Evolutionary conservation across 2,888 invertebrate species (phyloP).

Genomic region (Spisula subtruncata): DNA sequence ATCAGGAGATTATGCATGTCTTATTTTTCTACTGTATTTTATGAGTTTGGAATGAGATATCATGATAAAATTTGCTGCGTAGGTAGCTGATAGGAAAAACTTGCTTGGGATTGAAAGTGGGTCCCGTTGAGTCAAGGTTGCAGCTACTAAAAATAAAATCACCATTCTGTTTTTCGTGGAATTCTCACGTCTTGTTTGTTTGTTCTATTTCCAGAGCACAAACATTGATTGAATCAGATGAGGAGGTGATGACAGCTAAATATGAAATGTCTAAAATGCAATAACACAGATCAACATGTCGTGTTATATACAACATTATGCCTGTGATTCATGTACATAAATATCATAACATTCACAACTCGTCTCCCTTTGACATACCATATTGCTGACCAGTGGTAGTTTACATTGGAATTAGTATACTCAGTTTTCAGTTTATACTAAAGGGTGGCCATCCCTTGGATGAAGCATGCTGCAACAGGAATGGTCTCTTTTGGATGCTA

Average conservation of each 20-base stretch:
- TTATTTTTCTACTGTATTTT: too few relatives aligned
- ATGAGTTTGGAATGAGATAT: too few relatives aligned
- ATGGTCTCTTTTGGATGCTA: too few relatives aligned
- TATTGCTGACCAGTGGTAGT: background rate
- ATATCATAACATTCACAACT: slow-evolving; percentile 31
- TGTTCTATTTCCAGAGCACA: slow-evolving; percentile 79
- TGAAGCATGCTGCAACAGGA: background rate
- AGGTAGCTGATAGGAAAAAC: too few relatives aligned
- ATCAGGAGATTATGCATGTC: too few relatives aligned
- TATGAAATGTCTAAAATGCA: slow-evolving; percentile 88
- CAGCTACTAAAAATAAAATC: too few relatives aligned
- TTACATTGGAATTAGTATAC: background rate
- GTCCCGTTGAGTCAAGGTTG: too few relatives aligned
- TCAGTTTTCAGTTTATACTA: too few relatives aligned
- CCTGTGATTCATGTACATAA: slow-evolving; percentile 56
- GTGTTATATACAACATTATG: slow-evolving; percentile 21
- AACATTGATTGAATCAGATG: slow-evolving; percentile 86
- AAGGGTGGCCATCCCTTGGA: background rate
- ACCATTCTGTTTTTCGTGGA: too few relatives aligned
- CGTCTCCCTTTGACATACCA: background rate
- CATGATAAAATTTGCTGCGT: too few relatives aligned
- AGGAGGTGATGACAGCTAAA: slow-evolving; percentile 87
- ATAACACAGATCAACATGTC: slow-evolving; percentile 65
- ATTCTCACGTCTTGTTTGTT: background rate
- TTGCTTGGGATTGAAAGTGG: too few relatives aligned